Evolutionary conservation across 2,797 vertebrate genomes (phyloP).

Genomic region (Pangasius sanitwongsei): DNA sequence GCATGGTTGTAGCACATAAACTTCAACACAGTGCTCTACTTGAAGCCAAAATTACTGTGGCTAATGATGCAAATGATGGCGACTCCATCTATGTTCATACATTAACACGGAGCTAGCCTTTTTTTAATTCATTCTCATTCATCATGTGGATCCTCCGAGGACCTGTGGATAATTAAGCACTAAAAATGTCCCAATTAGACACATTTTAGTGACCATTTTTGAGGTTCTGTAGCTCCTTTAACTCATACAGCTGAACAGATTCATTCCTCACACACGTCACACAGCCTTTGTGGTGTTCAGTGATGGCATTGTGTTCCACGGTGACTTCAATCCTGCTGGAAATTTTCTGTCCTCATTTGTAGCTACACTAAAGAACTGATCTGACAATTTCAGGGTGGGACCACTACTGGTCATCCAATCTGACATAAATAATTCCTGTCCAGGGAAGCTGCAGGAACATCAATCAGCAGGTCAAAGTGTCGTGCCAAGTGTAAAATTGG

Average conservation of each 20-base stretch:
- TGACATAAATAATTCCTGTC: not conserved
- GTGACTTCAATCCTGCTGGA: not conserved
- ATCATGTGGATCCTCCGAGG: not conserved
- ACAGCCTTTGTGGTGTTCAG: not conserved
- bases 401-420: not conserved
- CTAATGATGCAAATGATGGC: conserved; percentile 14
- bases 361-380: not conserved
- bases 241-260: not conserved
- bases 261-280: conserved; percentile 2
- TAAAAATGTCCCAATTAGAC: conserved; percentile 15
- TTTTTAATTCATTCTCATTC: not conserved
- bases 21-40: not conserved
- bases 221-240: not conserved
- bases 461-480: conserved; percentile 56
- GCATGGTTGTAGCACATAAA: not conserved
- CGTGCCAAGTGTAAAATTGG: conserved; percentile 51
- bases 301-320: not conserved
- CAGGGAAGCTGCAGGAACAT: conserved; percentile 34
- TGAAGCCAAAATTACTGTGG: conserved; percentile 4
- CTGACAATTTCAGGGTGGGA: conserved; percentile 11
- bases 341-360: not conserved
- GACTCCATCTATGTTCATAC: not conserved
- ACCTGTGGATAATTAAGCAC: not conserved
- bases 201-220: not conserved
- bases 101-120: not conserved